Evolutionary conservation across 2,113 vertebrate genomes (phyloP).

Genomic region (Tichodroma muraria): DNA sequence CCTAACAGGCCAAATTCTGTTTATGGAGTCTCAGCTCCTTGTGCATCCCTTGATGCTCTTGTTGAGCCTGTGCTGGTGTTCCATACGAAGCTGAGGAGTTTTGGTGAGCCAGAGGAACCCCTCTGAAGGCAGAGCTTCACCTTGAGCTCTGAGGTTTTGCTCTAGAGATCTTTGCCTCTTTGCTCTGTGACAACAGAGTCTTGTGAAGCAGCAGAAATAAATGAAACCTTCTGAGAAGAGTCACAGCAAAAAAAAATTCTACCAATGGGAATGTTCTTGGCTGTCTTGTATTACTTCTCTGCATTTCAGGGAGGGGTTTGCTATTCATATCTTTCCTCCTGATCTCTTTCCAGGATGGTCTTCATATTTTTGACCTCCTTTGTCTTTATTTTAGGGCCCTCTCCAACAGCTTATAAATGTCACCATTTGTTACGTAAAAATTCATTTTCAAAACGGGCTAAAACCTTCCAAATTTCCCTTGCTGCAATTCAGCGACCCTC

Average conservation of each 20-base stretch:
- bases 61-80: neutral
- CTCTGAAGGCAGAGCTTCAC: neutral
- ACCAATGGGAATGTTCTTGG: neutral
- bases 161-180: neutral
- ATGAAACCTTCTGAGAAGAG: neutral
- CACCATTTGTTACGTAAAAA: neutral
- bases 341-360: neutral
- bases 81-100: neutral
- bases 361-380: neutral
- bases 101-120: neutral
- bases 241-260: neutral
- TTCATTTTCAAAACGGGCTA: neutral
- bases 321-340: constrained; percentile 3
- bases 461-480: neutral
- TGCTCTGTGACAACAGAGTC: neutral
- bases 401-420: constrained; percentile 9
- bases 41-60: neutral
- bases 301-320: neutral
- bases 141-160: neutral
- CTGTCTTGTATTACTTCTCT: neutral
- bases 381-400: constrained; percentile 11
- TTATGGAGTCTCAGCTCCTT: neutral
- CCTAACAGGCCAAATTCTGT: neutral
- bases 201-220: neutral
- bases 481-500: neutral